These are phyloP conservation scores for Ginglymostoma cirratum DNA, from an alignment of 2,113 vertebrate species.

Conservation along the genomic window DNA sequence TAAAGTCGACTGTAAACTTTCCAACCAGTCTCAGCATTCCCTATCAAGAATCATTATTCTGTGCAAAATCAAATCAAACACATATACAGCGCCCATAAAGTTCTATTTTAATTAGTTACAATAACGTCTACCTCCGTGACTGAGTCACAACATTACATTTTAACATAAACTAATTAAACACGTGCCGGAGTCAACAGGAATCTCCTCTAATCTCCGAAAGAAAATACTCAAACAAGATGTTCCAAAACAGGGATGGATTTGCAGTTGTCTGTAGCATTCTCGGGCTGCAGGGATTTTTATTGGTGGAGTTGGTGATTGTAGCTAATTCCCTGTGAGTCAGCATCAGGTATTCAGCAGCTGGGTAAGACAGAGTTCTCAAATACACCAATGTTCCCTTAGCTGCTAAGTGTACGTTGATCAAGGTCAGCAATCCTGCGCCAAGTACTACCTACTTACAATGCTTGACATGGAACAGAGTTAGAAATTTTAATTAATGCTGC, in stretches of 20 bases:
- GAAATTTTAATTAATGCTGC: neutral
- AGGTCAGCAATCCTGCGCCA: neutral
- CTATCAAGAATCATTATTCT: neutral
- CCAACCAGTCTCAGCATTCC: neutral
- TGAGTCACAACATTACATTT: neutral
- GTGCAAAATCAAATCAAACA: neutral
- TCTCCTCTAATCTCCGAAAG: neutral
- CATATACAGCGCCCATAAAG: neutral
- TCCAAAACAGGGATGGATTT: neutral
- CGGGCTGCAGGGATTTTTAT: neutral
- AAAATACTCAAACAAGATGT: neutral
- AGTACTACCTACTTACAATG: neutral
- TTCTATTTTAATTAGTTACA: neutral
- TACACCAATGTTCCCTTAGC: neutral
- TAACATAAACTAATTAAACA: neutral
- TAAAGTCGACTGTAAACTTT: neutral
- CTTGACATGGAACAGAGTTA: neutral
- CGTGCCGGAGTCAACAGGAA: neutral
- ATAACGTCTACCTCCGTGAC: neutral
- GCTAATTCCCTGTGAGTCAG: neutral
- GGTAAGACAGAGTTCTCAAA: neutral
- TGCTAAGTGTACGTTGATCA: neutral
- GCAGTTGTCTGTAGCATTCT: neutral
- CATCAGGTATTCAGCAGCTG: neutral
- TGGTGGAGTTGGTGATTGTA: neutral